Percentiles rank a stretch among this genome's conserved stretches.
Conservation (phyloP, 1,140 invertebrate genomes). For the Holcopasites calliopsidis region DNA sequence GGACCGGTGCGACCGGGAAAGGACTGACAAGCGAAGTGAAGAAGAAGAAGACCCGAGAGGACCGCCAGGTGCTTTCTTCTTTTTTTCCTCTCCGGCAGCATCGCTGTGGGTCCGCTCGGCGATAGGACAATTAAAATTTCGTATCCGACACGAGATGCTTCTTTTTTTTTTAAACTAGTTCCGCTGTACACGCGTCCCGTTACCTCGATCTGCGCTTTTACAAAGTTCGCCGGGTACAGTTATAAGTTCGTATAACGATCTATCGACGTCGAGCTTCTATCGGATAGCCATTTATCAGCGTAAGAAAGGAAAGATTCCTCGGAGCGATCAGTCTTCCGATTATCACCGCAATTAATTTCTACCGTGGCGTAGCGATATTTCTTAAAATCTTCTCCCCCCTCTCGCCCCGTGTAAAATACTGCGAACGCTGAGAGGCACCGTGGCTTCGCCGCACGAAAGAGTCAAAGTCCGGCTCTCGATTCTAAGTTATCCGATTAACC, state of each 20-base stretch:
- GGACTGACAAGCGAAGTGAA: background rate
- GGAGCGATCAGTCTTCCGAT: constrained; percentile 16
- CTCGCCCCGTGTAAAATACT: background rate
- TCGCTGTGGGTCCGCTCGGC: background rate
- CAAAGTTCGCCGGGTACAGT: background rate
- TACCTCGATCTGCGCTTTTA: constrained; percentile 13
- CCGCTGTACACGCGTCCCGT: background rate
- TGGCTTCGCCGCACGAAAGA: constrained; percentile 56
- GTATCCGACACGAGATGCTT: background rate
- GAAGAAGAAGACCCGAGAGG: background rate
- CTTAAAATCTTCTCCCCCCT: background rate
- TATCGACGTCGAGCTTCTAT: constrained; percentile 7
- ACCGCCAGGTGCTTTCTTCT: constrained; percentile 15
- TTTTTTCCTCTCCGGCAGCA: background rate
- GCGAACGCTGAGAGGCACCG: constrained; percentile 8
- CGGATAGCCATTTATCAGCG: constrained; percentile 10
- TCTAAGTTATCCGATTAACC: constrained; percentile 72
- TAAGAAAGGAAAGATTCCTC: constrained; percentile 20
- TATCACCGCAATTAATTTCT: constrained; percentile 43
- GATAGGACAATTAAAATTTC: constrained; percentile 2
- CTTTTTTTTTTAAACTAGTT: background rate
- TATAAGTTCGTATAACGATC: constrained; percentile 10
- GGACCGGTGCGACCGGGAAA: background rate
- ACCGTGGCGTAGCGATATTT: background rate
- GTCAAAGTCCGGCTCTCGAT: constrained; percentile 62